Evolutionary conservation across 2,113 vertebrate genomes (phyloP), one percentile per base, ranked within the genome.

Genomic region (Ia io): DNA sequence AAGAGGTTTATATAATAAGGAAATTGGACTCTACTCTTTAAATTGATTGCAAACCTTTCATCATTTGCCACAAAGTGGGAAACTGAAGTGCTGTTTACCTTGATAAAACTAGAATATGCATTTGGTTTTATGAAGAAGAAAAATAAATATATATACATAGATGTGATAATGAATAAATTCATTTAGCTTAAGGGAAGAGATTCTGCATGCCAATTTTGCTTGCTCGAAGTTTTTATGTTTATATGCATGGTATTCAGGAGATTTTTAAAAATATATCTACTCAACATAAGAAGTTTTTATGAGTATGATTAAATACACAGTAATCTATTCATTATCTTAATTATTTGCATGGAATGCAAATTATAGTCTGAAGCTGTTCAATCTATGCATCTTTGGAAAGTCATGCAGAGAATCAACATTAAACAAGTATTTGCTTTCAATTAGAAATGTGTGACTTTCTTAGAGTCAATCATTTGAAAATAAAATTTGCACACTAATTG

Each of bases 281-380:
- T 97, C 80, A 97, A 90, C 9, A 65, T 86, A 94, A 96, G 42
- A 63, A 30, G 9, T 63, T 98, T 97, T 97, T 96, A 96, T 95
- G 90, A 97, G 95, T 96, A 70, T 94, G 13, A 95, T 97, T 97
- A 97, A 97, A 93, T 94, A 95, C 37, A 90, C 53, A 4, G 17
- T 97, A 96, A 97, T 96, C 91, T 97, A 95, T 53, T 97, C 49
- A 93, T 98, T 98, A 97, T 95, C 61, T 90, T 96, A 97, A 97
- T 96, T 97, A 97, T 98, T 97, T 98, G 23, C 63, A 95, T 80
- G 47, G 84, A 97, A 97, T 92, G 42, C 23, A 97, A 96, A 96
- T 97, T 95, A 77, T 40, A 98, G 69, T 97, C 77, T 97, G 89
- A 97, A 98, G 73, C 69, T 95, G 10, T 84, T 97, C 96, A 96